These are phyloP conservation scores for Mystacides longicornis DNA, from an alignment of 2,888 invertebrate genomes.

Conservation along the genomic window DNA sequence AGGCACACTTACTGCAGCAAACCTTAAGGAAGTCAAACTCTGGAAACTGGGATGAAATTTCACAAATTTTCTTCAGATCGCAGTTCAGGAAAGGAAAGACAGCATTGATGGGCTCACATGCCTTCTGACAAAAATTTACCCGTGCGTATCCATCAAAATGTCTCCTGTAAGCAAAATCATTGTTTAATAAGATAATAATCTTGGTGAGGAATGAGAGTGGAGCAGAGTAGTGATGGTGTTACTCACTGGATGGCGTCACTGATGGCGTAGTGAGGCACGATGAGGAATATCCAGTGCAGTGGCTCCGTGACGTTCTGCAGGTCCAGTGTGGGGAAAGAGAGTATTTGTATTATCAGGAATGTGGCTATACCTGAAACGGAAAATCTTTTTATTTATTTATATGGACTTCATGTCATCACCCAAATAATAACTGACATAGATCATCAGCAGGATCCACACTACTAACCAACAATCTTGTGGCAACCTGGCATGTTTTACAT, in stretches of 20 bases:
- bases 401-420: neutral
- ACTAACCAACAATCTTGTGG: constrained; percentile 67
- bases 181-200: too few relatives aligned
- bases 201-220: too few relatives aligned
- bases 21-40: neutral
- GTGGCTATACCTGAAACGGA: constrained; percentile 58
- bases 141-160: neutral
- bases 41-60: neutral
- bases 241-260: constrained; percentile 36
- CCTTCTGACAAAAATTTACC: neutral
- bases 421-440: constrained; percentile 41
- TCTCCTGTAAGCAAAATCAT: neutral
- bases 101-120: neutral
- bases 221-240: too few relatives aligned
- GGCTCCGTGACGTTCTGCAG: constrained; percentile 50
- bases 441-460: constrained; percentile 61
- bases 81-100: neutral
- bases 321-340: constrained; percentile 53
- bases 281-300: constrained; percentile 59
- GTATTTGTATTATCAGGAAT: constrained; percentile 60
- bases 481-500: constrained; percentile 59
- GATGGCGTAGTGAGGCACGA: constrained; percentile 59
- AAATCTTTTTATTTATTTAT: neutral
- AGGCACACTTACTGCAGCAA: neutral
- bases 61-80: neutral